These are phyloP conservation scores for Synaphobranchus kaupii DNA, from an alignment of 2,797 vertebrate genomes.

Conservation along the genomic window DNA sequence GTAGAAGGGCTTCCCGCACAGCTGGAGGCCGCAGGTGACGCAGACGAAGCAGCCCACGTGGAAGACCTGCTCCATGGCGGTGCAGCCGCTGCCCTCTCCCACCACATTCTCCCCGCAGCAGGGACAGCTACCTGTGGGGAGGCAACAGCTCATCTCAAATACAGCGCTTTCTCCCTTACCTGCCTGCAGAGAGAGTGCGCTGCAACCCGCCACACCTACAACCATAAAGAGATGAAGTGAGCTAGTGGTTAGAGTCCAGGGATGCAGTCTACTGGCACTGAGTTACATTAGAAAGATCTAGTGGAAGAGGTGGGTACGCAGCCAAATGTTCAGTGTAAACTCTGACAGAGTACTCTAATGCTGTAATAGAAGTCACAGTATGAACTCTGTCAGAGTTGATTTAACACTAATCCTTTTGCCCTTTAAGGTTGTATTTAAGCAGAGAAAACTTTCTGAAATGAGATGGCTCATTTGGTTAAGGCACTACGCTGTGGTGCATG, in stretches of 20 bases:
- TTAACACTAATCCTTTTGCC: no score
- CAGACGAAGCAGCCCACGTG: conserved; percentile 95
- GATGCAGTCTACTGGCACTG: neutral
- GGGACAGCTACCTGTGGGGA: conserved; percentile 86
- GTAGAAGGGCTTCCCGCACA: conserved; percentile 95
- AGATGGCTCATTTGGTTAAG: neutral
- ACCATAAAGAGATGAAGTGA: neutral
- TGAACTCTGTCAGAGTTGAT: no score
- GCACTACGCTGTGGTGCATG: no score
- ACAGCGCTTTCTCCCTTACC: neutral
- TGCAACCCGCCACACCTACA: neutral
- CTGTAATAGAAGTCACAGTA: no score
- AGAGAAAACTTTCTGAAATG: neutral
- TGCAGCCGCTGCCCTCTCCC: conserved; percentile 95
- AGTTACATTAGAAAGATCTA: neutral
- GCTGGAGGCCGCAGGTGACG: conserved; percentile 86
- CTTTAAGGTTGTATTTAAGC: neutral
- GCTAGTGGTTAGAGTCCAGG: neutral
- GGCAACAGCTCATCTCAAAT: neutral
- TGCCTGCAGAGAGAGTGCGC: neutral
- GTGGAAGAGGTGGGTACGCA: neutral
- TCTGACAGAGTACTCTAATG: no score
- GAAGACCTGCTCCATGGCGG: conserved; percentile 98
- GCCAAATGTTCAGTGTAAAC: neutral
- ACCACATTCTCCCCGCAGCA: conserved; percentile 96